Conservation (phyloP, 1,140 invertebrate species). For the Lepidostoma basale region DNA sequence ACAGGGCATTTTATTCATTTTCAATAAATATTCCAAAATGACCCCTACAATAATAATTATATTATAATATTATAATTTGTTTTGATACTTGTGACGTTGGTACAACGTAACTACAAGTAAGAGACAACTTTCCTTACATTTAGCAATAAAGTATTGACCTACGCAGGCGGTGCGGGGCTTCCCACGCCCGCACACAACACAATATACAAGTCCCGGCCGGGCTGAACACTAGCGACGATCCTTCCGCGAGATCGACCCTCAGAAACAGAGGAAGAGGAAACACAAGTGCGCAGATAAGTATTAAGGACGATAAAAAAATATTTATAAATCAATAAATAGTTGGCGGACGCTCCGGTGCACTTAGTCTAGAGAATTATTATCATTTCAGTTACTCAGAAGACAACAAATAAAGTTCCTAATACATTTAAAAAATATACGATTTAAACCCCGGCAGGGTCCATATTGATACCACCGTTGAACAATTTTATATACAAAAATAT, state of each 20-base stretch:
- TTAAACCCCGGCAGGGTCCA: conserved; percentile 11
- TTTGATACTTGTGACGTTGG: conserved; percentile 48
- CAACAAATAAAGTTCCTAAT: conserved; percentile 23
- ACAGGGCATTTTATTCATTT: conserved; percentile 48
- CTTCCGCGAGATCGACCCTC: not conserved
- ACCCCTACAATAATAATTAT: conserved; percentile 46
- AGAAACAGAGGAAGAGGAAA: not conserved
- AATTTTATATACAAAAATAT: conserved; percentile 27
- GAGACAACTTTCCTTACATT: conserved; percentile 44
- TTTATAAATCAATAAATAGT: conserved; percentile 21
- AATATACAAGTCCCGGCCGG: conserved; percentile 23
- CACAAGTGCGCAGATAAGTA: not conserved
- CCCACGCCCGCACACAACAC: conserved; percentile 8
- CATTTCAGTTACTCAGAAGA: conserved; percentile 19
- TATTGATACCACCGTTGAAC: conserved; percentile 8
- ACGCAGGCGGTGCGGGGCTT: conserved; percentile 35
- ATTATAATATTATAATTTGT: conserved; percentile 46
- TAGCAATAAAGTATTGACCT: conserved; percentile 46
- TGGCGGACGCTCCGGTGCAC: not conserved
- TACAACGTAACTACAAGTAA: conserved; percentile 48
- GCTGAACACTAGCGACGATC: conserved; percentile 13
- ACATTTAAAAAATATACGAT: conserved; percentile 31
- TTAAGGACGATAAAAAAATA: not conserved
- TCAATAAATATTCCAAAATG: conserved; percentile 48
- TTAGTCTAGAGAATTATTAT: conserved; percentile 27